Base-by-base conservation (phyloP, 2,797 vertebrate species). In the Lutjanus campechanus region DNA sequence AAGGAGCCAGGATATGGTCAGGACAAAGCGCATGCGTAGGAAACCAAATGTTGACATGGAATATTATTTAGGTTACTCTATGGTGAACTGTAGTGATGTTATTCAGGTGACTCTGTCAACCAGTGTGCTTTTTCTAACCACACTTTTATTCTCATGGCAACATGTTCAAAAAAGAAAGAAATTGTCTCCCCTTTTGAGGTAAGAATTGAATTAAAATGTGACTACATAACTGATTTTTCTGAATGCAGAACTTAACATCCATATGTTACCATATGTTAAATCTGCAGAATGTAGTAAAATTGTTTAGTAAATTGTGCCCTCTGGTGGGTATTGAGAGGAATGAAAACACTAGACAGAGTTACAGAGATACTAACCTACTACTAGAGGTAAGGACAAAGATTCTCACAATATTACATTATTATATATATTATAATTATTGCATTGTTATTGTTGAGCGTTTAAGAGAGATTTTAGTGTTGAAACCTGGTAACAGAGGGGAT, bases 221-320 rank as follows among this genome's bases (percentile, higher is more conserved):
- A 22, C 40, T 12, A 15, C 9, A 44, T 46, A 7, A 6, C 22
- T 59, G 11, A 43, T 49, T 4, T 12, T 29, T 36, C 5, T 36
- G 29, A 36, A 16, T 70, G 9, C 1, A 16, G 36, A 51, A 11
- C 7, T 2, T 47, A 4, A 9, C 16, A 29, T 19, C 0, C 7
- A 53, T 12, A 43, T 46, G 25, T 12, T 40, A 36, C 36, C 16
- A 5, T 25, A 46, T 55, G 36, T 19, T 2, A 66, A 40, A 6
- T 65, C 50, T 51, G 55, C 13, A 16, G 13, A 15, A 22, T 47
- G 19, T 16, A 7, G 41, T 62, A 20, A 66, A 29, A 78, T 25
- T 12, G 13, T 64, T 81, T 51, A 25, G 70, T 75, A 9, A 74
- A 77, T 19, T 17, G 47, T 25, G 85, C 83, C 90, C 86, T 85